Conservation (phyloP, 2,797 vertebrate genomes). For the Spea hammondii region DNA sequence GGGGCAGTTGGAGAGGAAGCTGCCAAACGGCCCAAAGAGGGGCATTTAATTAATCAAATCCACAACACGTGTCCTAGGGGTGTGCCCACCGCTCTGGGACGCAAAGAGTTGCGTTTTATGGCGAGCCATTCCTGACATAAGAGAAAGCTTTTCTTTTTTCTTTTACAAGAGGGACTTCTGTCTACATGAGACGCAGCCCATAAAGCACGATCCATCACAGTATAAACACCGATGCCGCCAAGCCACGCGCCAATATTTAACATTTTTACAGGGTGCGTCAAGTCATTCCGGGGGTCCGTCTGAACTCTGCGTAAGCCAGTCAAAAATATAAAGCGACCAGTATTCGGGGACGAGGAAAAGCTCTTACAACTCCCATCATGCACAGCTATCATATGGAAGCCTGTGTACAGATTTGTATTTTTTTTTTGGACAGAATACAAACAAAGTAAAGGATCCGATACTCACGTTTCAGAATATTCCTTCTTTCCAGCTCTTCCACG, state of each 20-base stretch:
- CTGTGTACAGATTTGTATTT: too few species aligned
- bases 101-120: background rate
- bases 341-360: too few species aligned
- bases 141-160: background rate
- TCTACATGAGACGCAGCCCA: background rate
- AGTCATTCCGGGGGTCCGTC: too few species aligned
- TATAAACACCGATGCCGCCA: too few species aligned
- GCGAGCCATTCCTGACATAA: background rate
- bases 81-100: background rate
- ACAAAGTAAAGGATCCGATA: conserved; percentile 52
- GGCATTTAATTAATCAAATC: too few species aligned
- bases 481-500: conserved; percentile 94
- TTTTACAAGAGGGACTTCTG: background rate
- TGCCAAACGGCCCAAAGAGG: too few species aligned
- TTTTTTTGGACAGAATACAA: background rate
- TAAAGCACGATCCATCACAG: background rate
- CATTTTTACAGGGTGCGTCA: too few species aligned
- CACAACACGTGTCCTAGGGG: too few species aligned
- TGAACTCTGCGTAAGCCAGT: too few species aligned
- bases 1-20: too few species aligned
- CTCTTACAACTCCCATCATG: background rate
- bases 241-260: too few species aligned
- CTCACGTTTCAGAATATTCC: conserved; percentile 98
- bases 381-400: background rate
- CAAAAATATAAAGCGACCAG: too few species aligned